Evolutionary conservation across 2,797 vertebrate species (phyloP).

Genomic region (Bradypus variegatus): DNA sequence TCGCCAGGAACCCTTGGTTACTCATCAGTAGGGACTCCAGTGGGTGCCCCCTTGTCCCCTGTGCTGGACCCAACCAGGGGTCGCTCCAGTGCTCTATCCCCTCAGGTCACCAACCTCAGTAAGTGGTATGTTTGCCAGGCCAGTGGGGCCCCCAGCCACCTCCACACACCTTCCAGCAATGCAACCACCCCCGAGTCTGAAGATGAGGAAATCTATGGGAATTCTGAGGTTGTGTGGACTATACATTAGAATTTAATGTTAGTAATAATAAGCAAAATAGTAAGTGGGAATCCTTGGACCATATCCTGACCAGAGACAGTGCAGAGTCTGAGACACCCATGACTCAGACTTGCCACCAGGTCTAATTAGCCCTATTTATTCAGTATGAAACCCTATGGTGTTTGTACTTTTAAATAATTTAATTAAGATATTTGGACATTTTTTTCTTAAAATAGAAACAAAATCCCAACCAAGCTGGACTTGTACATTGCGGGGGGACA

Average conservation of each 20-base stretch:
- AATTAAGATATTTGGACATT: slow-evolving; percentile 74
- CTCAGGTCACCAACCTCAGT: slow-evolving; percentile 97
- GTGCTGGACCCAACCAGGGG: slow-evolving; percentile 79
- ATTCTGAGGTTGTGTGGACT: slow-evolving; percentile 83
- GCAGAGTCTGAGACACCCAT: slow-evolving; percentile 51
- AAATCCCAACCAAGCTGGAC: slow-evolving; percentile 55
- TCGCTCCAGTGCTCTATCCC: slow-evolving; percentile 85
- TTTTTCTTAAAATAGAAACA: slow-evolving; percentile 49
- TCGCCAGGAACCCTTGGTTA: slow-evolving; percentile 81
- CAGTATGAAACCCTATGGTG: slow-evolving; percentile 77
- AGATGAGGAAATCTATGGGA: slow-evolving; percentile 87
- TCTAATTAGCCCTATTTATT: slow-evolving; percentile 78
- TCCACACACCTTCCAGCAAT: slow-evolving; percentile 90
- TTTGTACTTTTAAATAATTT: slow-evolving; percentile 79
- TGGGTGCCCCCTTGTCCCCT: slow-evolving; percentile 84
- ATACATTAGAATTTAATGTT: slow-evolving; percentile 79
- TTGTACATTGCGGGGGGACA: slow-evolving; percentile 37
- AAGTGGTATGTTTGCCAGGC: slow-evolving; percentile 99
- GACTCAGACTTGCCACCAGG: slow-evolving; percentile 62
- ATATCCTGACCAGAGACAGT: slow-evolving; percentile 50
- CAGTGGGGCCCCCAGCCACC: slow-evolving; percentile 83
- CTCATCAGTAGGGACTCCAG: slow-evolving; percentile 75
- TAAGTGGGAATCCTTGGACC: slow-evolving; percentile 39
- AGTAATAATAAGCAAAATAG: slow-evolving; percentile 23
- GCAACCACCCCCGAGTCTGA: slow-evolving; percentile 88